phyloP scores from a whole-genome alignment of 2,113 vertebrate genomes.

The Oreocharis arfaki region DNA sequence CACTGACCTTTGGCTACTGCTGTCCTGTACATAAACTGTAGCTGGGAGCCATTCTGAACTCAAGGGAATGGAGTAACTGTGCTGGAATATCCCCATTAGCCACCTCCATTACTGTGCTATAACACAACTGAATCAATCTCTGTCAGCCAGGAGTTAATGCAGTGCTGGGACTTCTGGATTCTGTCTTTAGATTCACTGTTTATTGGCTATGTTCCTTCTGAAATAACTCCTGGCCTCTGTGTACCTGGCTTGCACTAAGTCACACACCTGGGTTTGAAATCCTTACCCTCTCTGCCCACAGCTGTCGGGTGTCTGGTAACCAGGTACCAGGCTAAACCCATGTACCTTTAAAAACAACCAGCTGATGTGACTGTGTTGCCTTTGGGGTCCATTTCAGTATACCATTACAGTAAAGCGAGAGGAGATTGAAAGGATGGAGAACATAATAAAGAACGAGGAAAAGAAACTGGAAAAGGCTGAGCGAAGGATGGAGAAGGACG shows the following conservation, averaged over 20 bases:
- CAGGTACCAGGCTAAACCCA: not conserved
- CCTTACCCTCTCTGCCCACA: not conserved
- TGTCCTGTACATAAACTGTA: not conserved
- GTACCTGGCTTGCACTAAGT: not conserved
- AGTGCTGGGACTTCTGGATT: not conserved
- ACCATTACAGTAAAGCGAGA: conserved; percentile 75
- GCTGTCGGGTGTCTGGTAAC: not conserved
- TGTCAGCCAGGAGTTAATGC: not conserved
- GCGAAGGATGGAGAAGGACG: conserved; percentile 74
- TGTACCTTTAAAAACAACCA: not conserved
- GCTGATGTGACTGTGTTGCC: not conserved
- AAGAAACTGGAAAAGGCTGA: conserved; percentile 74
- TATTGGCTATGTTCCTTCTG: not conserved
- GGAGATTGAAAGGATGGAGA: conserved; percentile 81
- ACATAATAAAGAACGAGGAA: conserved; percentile 71
- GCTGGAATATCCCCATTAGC: not conserved
- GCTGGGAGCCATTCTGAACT: not conserved
- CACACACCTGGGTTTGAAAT: not conserved
- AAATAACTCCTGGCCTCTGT: not conserved
- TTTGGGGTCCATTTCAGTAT: conserved; percentile 71
- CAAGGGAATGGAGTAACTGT: not conserved
- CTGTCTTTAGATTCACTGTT: not conserved
- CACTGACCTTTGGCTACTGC: not conserved
- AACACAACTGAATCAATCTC: not conserved
- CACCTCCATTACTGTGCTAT: not conserved